phyloP scores from a whole-genome alignment of 2,797 vertebrate genomes.

The Coreius guichenoti region DNA sequence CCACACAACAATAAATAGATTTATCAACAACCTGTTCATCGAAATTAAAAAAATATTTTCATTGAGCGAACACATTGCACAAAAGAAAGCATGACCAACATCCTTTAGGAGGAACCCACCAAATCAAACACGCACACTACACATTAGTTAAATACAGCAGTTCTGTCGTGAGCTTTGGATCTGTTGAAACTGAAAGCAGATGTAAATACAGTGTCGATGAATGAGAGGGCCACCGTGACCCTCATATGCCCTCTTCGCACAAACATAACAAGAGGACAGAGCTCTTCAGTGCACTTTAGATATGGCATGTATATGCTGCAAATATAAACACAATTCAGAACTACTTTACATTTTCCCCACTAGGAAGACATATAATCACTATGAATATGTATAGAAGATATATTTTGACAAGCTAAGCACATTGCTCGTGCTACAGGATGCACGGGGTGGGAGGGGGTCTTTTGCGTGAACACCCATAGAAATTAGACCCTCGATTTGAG shows the following conservation, averaged over 20 bases:
- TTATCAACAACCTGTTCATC: constrained; percentile 61
- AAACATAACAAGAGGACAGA: constrained; percentile 35
- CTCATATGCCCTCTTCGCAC: constrained; percentile 26
- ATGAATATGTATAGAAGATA: constrained; percentile 68
- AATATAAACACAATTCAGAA: constrained; percentile 51
- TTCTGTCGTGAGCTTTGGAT: constrained; percentile 68
- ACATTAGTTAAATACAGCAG: constrained; percentile 65
- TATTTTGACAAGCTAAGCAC: constrained; percentile 64
- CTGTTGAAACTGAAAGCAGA: constrained; percentile 59
- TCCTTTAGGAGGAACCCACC: constrained; percentile 50
- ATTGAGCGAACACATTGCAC: constrained; percentile 50
- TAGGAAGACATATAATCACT: constrained; percentile 64
- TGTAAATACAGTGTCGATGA: constrained; percentile 30
- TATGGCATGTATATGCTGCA: constrained; percentile 60
- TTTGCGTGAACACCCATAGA: neutral
- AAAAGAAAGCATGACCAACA: constrained; percentile 53
- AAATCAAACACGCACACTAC: constrained; percentile 50
- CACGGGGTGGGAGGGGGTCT: constrained; percentile 11
- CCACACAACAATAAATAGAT: constrained; percentile 71
- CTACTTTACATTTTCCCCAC: constrained; percentile 47
- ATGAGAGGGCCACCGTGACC: constrained; percentile 14
- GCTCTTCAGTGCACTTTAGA: constrained; percentile 73
- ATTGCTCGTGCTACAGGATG: constrained; percentile 50
- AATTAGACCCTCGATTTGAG: constrained; percentile 24
- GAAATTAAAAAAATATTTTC: constrained; percentile 63